These are phyloP conservation scores for Willisornis vidua DNA, from an alignment of 2,113 vertebrate genomes.

Conservation along the genomic window DNA sequence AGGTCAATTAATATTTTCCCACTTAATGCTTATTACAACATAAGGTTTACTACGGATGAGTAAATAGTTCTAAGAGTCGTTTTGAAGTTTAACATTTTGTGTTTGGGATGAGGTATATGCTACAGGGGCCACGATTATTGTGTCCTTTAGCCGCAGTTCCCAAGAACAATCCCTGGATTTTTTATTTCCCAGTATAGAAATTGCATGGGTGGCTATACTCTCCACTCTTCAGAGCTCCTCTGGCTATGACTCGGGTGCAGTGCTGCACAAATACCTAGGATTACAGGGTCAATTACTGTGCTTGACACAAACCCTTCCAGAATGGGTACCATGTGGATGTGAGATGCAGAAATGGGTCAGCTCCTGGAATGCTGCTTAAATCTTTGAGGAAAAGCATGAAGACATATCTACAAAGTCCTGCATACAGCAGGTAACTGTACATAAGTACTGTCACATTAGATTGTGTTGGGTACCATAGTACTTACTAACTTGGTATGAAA, in stretches of 20 bases:
- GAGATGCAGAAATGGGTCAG: not conserved
- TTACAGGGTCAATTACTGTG: not conserved
- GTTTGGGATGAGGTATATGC: not conserved
- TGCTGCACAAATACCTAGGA: not conserved
- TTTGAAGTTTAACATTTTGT: not conserved
- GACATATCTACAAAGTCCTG: not conserved
- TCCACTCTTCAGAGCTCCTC: not conserved
- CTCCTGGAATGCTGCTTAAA: not conserved
- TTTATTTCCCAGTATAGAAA: not conserved
- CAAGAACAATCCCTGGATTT: not conserved
- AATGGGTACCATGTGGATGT: not conserved
- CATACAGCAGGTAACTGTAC: not conserved
- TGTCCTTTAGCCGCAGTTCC: not conserved
- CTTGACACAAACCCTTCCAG: not conserved
- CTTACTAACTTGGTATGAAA: not conserved
- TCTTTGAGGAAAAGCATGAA: not conserved
- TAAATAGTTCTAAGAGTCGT: not conserved
- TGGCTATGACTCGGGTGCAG: not conserved
- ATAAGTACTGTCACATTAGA: not conserved
- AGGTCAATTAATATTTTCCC: not conserved
- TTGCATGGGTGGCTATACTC: not conserved
- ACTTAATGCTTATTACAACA: not conserved
- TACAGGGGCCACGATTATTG: not conserved
- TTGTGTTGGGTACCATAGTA: not conserved
- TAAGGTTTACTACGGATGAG: not conserved